Base-by-base conservation (phyloP, 2,113 vertebrate species). In the Lepidothrix coronata region DNA sequence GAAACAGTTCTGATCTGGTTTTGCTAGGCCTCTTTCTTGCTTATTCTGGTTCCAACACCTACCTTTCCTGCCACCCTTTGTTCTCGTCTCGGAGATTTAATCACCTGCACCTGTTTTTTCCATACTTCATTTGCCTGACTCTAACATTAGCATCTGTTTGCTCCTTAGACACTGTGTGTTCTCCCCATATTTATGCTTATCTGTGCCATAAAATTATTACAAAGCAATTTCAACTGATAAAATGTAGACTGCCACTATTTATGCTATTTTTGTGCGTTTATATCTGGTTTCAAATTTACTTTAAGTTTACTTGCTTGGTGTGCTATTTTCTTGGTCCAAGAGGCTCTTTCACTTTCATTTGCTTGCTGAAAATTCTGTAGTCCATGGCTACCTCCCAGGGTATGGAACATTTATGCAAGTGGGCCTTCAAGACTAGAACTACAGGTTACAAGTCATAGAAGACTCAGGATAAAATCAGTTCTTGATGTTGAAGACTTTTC, bases 261-360 rank as follows among this genome's bases (percentile, higher is more conserved):
- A 8, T 27, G 11, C 8, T 51, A 0, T 15, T 44, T 67, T 61
- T 2, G 0, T 62, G 52, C 24, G 8, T 7, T 72, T 28, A 7
- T 46, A n/a, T 20, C 28, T 41, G 14, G 3, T 65, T 76, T 73
- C 46, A 49, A 63, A 37, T 52, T 58, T 58, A 20, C 31, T 76
- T 73, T 41, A 49, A 63, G 43, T 52, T 58, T 59, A 20, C 31
- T 49, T 41, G 13, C 22, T 71, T n/a, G 12, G 2, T 57, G 15
- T 63, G 11, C 25, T 65, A 16, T n/a, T 54, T 61, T 52, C 15
- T 73, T 8, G 9, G 8, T 39, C 24, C 17, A 83, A 77, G 65
- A 51, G 6, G 4, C 19, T 51, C 7, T 61, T 73, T 59, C 59
- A 46, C 9, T 8, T 52, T 9, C 4, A 13, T 25, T 11, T 67